Evolutionary conservation across 2,113 vertebrate species (phyloP), one percentile per base, ranked within the genome.

Genomic region (Excalfactoria chinensis): DNA sequence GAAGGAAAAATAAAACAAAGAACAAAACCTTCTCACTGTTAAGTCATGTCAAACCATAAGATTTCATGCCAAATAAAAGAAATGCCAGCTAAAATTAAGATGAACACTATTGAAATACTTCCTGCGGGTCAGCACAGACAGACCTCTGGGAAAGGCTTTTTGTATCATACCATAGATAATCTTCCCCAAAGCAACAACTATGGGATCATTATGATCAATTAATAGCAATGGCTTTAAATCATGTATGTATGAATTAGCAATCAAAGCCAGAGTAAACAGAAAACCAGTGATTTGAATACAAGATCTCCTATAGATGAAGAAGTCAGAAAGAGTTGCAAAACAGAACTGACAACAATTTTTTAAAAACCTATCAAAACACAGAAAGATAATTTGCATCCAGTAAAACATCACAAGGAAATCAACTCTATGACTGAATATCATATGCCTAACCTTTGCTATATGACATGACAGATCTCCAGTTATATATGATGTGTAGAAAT

Each of bases 201-300:
- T 34, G 0, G 0, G 28, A 8, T 28, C 15, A 26, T 25, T 18
- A 2, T 13, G 26, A 30, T 6, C 18, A 34, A 41, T 0, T 64
- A 11, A 40, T 48, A 76, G 73, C 26, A 48, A 34, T 20, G 23
- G 70, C 66, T 90, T 90, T 9, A 76, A 78, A 58, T 76, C 5
- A 32, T 19, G 2, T 40, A 5, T 62, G 48, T 5, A 71, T n/a
- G 11, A 70, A 80, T 40, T 3, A 23, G 60, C 63, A 3, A 60
- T 40, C 44, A 92, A 95, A 79, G 20, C 3, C 5, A 51, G 5
- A 73, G 69, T 15, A 89, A 79, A 66, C 1, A 43, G 67, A 88
- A 84, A 74, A 19, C 1, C 11, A 62, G 0, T 35, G 72, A 84
- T 3, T 35, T 87, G 23, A 37, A 75, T 49, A 66, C 4, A 81